Evolutionary conservation across 2,888 invertebrate genomes (phyloP).

Genomic region (Lepidocyrtoides sp.): DNA sequence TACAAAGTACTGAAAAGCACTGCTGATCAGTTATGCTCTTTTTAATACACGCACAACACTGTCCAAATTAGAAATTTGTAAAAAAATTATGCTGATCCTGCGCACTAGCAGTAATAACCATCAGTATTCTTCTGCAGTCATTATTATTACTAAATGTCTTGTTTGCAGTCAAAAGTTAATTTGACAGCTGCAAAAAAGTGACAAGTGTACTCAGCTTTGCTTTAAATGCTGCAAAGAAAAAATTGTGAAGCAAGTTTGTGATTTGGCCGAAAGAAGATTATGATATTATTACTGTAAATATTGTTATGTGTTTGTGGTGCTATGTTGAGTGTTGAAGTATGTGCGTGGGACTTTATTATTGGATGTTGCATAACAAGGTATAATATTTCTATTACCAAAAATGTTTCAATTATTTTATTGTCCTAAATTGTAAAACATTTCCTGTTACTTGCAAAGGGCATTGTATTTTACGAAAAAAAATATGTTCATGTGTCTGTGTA

Average conservation of each 20-base stretch:
- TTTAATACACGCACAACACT: not conserved
- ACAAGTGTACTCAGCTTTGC: not conserved
- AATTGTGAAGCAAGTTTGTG: no score
- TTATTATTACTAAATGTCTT: not conserved
- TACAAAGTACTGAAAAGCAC: constrained; percentile 47
- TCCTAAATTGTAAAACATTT: not conserved
- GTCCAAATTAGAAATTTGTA: not conserved
- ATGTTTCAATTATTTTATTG: no score
- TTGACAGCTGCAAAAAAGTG: not conserved
- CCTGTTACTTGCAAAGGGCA: not conserved
- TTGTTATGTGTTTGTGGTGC: not conserved
- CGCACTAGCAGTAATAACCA: not conserved
- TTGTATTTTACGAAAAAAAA: no score
- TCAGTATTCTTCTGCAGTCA: not conserved
- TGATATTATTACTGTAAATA: no score
- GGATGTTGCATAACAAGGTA: not conserved
- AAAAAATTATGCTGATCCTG: not conserved
- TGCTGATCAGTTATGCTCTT: not conserved
- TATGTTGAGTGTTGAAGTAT: not conserved
- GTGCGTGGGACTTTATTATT: not conserved
- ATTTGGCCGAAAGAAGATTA: no score
- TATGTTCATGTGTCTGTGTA: no score
- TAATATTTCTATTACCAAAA: not conserved
- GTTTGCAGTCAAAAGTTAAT: not conserved
- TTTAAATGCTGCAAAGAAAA: not conserved